Percentiles rank a stretch among this genome's conserved stretches.
phyloP scores from a whole-genome alignment of 2,888 invertebrate species.

The Agelastica alni region DNA sequence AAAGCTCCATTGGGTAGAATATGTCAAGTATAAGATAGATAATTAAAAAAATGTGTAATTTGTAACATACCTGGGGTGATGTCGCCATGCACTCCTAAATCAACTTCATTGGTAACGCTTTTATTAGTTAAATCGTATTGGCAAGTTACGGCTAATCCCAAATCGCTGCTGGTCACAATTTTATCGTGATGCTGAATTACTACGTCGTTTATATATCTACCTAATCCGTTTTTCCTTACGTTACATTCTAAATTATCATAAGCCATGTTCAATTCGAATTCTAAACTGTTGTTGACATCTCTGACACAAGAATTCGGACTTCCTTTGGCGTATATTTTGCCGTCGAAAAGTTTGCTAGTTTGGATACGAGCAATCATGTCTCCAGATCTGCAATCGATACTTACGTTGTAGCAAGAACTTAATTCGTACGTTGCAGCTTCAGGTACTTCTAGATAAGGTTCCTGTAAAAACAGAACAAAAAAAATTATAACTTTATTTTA shows the following conservation, averaged over 20 bases:
- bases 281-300: constrained; percentile 84
- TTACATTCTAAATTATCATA: constrained; percentile 93
- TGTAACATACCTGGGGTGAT: constrained; percentile 57
- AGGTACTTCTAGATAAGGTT: constrained; percentile 87
- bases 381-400: constrained; percentile 87
- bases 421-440: constrained; percentile 91
- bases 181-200: constrained; percentile 95
- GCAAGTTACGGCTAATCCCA: constrained; percentile 90
- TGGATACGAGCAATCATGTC: constrained; percentile 93
- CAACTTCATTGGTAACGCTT: constrained; percentile 90
- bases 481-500: too few species aligned
- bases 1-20: too few species aligned
- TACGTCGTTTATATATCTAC: constrained; percentile 80
- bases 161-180: constrained; percentile 91
- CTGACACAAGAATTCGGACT: constrained; percentile 91
- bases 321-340: constrained; percentile 93
- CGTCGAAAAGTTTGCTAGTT: constrained; percentile 90
- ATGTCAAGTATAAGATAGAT: too few species aligned
- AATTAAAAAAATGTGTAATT: neutral
- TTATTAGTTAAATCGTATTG: constrained; percentile 94
- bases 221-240: constrained; percentile 85
- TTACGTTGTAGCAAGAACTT: constrained; percentile 92
- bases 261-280: constrained; percentile 90
- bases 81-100: constrained; percentile 86
- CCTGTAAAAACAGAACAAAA: too few species aligned